Conservation (phyloP, 2,797 vertebrate genomes). For the Sebastes flavidus region DNA sequence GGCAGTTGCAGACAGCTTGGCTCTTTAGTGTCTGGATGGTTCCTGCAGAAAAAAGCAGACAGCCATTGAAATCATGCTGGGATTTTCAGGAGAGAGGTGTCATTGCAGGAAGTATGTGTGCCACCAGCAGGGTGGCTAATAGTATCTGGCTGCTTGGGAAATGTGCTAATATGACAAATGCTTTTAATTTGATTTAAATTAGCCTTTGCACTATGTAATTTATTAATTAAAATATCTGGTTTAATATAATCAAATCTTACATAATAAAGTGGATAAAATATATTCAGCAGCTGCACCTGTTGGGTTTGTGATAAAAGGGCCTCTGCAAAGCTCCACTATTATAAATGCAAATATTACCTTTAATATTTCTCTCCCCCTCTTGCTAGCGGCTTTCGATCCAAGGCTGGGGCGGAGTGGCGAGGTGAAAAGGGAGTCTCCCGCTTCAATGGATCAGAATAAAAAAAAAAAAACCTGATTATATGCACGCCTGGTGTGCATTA, state of each 20-base stretch:
- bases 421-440: conserved; percentile 26
- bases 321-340: conserved; percentile 11
- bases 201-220: neutral
- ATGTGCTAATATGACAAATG: conserved; percentile 2
- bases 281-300: conserved; percentile 33
- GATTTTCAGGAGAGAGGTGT: conserved; percentile 34
- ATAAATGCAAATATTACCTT: conserved; percentile 18
- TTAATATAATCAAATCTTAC: neutral
- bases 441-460: conserved; percentile 36
- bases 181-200: conserved; percentile 2
- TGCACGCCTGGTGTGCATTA: conserved; percentile 34
- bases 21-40: conserved; percentile 57
- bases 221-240: neutral
- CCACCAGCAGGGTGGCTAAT: conserved; percentile 10
- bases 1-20: conserved; percentile 66
- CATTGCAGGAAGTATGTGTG: conserved; percentile 28
- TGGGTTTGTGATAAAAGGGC: conserved; percentile 21
- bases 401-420: conserved; percentile 15
- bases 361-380: conserved; percentile 17
- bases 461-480: conserved; percentile 3
- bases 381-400: neutral
- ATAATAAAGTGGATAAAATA: neutral
- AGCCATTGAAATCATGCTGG: conserved; percentile 23
- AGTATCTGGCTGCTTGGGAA: neutral
- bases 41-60: conserved; percentile 38